Base-by-base conservation (phyloP, 2,888 invertebrate species). In the Cacoxenus indagator region DNA sequence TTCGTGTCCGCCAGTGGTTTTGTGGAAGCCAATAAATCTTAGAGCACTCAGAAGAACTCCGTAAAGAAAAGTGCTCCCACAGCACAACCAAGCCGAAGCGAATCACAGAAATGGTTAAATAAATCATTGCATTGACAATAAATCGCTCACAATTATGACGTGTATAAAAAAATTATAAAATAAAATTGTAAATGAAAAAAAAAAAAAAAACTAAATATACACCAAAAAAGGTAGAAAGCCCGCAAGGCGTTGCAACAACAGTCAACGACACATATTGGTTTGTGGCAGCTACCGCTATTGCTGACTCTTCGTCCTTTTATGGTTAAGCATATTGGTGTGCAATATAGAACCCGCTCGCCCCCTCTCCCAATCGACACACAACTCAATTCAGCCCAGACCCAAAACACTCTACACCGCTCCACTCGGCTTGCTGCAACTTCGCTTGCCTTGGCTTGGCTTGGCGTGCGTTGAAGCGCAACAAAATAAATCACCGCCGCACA, bases 401-500 rank as follows among this genome's bases (percentile, higher is more conserved):
- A 55, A 55, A 1, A 1, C 27, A 8, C 27, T 26, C 4, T 3
- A 9, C 27, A 22, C 27, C 2, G 55, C 55, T 22, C 17, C 14
- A 22, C 48, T n/a, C 46, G 27, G 43, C 29, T 29, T 17, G 31
- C 75, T 82, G 82, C 79, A 83, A 37, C 14, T 11, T 14, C 2
- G 37, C 22, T 51, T 51, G 51, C 14, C 19, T 45, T 24, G 62
- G 4, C 24, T 24, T 51, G n/a, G 51, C 22, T 51, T 17, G 37
- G 54, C 55, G 27, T 29, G 54, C 64, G 57, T 24, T 64, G 75
- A 74, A 69, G 73, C 74, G 74, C 77, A 77, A 76, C 78, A 72
- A 85, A 84, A 85, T 85, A 85, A 85, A 85, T 85, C 85, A 85
- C 82, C 75, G 72, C 74, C 75, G 73, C 82, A 83, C 86, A 85